Percentiles rank a stretch among this genome's conserved stretches.
These are phyloP conservation scores for Leptopilina myrica DNA, from an alignment of 2,888 invertebrate genomes.

Conservation along the genomic window DNA sequence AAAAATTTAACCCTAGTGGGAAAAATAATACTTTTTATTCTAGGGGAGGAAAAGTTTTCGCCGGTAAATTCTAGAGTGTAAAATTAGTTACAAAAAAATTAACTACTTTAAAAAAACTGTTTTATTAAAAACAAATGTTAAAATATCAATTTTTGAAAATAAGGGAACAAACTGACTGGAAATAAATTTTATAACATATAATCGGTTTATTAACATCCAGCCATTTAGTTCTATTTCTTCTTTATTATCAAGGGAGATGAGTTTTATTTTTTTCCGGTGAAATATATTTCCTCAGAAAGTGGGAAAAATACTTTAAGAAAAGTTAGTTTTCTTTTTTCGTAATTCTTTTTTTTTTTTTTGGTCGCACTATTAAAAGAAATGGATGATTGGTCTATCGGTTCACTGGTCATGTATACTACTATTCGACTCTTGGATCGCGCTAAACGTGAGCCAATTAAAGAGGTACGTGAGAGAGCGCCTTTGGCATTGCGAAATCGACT, in stretches of 20 bases:
- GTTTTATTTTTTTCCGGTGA: neutral
- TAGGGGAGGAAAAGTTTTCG: no score
- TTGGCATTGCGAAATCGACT: slow-evolving; percentile 31
- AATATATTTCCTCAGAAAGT: neutral
- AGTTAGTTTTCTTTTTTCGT: slow-evolving; percentile 24
- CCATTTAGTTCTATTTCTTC: neutral
- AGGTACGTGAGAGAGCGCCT: slow-evolving; percentile 44
- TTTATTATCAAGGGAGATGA: no score
- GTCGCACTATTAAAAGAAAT: slow-evolving; percentile 22
- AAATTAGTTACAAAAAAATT: no score
- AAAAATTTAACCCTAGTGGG: no score
- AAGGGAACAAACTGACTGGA: no score
- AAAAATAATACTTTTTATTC: no score
- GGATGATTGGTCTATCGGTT: slow-evolving; percentile 39
- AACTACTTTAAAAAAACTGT: no score
- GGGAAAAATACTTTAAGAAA: slow-evolving; percentile 1
- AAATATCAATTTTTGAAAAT: no score
- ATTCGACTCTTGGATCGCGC: slow-evolving; percentile 45
- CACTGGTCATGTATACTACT: slow-evolving; percentile 44
- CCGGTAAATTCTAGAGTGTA: no score
- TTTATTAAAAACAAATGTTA: no score
- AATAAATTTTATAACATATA: no score
- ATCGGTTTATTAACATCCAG: neutral
- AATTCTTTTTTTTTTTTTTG: no score
- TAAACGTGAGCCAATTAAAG: slow-evolving; percentile 55